These are phyloP conservation scores for Thumatha senex DNA, from an alignment of 2,888 invertebrate species.

Conservation along the genomic window DNA sequence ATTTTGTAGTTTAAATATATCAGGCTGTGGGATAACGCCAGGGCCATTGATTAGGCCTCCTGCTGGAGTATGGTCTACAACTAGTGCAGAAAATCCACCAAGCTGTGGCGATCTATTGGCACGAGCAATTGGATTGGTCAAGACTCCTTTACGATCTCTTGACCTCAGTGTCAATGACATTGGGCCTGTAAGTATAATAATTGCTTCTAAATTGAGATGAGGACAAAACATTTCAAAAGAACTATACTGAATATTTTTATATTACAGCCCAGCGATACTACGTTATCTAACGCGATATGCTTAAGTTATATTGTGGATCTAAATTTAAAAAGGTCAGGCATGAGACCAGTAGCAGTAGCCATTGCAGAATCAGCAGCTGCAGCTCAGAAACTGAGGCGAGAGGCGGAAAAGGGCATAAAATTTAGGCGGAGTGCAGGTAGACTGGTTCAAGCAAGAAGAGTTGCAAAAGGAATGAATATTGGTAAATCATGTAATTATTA, in stretches of 20 bases:
- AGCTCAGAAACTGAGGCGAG: constrained; percentile 69
- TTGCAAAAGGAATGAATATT: constrained; percentile 77
- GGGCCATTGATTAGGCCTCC: constrained; percentile 66
- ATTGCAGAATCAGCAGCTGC: constrained; percentile 76
- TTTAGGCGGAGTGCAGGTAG: constrained; percentile 74
- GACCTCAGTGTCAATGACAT: constrained; percentile 78
- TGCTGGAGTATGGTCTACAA: constrained; percentile 77
- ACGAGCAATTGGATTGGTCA: constrained; percentile 75
- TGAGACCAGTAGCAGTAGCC: constrained; percentile 68
- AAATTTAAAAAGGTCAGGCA: constrained; percentile 76
- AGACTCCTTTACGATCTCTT: constrained; percentile 72
- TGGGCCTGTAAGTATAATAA: constrained; percentile 62
- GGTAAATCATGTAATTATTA: constrained; percentile 43
- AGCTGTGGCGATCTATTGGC: constrained; percentile 77
- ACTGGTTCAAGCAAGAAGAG: constrained; percentile 71
- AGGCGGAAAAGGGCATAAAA: constrained; percentile 73
- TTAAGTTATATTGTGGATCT: constrained; percentile 72
- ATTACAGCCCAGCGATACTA: constrained; percentile 65
- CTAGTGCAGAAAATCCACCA: constrained; percentile 72
- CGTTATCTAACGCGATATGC: constrained; percentile 73
- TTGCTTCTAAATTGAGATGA: not conserved
- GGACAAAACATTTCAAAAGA: not conserved
- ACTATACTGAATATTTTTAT: not conserved
- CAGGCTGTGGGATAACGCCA: constrained; percentile 75
- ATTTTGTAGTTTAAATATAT: constrained; percentile 66